Conservation (phyloP, 2,113 vertebrate genomes). For the Catagonus wagneri region DNA sequence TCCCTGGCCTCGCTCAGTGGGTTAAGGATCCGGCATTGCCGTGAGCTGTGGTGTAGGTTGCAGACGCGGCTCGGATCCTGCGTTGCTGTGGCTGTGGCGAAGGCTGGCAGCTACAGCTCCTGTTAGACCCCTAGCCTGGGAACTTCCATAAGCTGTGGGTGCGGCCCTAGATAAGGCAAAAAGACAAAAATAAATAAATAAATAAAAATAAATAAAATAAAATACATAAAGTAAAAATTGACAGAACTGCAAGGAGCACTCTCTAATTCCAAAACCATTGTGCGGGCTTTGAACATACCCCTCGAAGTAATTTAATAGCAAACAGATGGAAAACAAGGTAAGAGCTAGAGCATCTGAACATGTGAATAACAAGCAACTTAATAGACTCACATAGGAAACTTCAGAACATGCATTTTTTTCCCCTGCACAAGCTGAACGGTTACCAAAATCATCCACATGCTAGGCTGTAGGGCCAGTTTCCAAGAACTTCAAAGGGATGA, state of each 20-base stretch:
- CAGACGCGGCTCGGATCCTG: too few species aligned
- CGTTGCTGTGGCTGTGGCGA: too few species aligned
- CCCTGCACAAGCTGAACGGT: neutral
- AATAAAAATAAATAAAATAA: neutral
- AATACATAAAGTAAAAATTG: neutral
- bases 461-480: neutral
- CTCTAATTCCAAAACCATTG: neutral
- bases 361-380: neutral
- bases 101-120: too few species aligned
- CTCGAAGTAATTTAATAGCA: neutral
- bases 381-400: neutral
- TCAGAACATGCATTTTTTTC: neutral
- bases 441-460: neutral
- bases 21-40: too few species aligned
- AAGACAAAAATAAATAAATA: neutral
- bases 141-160: too few species aligned
- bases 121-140: too few species aligned
- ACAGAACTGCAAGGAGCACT: neutral
- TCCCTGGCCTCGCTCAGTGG: too few species aligned
- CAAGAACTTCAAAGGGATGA: neutral
- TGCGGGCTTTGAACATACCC: neutral
- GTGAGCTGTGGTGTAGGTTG: too few species aligned
- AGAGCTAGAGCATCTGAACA: neutral
- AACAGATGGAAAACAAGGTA: neutral
- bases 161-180: too few species aligned